Percentiles rank a stretch among this genome's conserved stretches.
These are phyloP conservation scores for Gymnocheta viridis DNA, from an alignment of 2,888 invertebrate species.

Conservation along the genomic window DNA sequence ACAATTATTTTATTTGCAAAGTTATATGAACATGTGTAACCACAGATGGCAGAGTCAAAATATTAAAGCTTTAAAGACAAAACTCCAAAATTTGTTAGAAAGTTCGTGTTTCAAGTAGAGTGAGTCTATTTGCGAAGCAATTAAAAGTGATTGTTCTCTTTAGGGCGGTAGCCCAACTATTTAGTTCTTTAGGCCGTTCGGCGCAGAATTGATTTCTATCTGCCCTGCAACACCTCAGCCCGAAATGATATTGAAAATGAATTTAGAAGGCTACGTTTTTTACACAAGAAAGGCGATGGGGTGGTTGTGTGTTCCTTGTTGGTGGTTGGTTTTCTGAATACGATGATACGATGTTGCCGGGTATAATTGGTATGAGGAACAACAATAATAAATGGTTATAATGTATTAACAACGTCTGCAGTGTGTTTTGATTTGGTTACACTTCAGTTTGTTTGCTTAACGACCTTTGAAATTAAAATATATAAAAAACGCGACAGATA, in stretches of 20 bases:
- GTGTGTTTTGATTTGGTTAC: slow-evolving; percentile 76
- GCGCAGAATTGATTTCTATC: too few relatives aligned
- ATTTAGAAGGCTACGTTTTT: slow-evolving; percentile 24
- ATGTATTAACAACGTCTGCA: slow-evolving; percentile 45
- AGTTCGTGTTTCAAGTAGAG: too few relatives aligned
- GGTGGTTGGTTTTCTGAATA: slow-evolving; percentile 6
- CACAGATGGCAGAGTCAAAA: too few relatives aligned
- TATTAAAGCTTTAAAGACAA: too few relatives aligned
- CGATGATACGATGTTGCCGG: background rate
- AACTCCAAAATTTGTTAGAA: too few relatives aligned
- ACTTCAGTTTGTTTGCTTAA: slow-evolving; percentile 81
- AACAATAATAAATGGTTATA: slow-evolving; percentile 41
- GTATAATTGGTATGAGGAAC: slow-evolving; percentile 1
- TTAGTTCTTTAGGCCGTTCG: too few relatives aligned
- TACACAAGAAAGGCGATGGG: background rate
- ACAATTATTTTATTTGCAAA: too few relatives aligned
- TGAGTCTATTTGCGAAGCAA: too few relatives aligned
- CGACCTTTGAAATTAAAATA: slow-evolving; percentile 80
- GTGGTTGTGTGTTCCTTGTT: background rate
- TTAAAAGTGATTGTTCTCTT: too few relatives aligned
- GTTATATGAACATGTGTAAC: too few relatives aligned
- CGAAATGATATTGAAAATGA: slow-evolving; percentile 28
- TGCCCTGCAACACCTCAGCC: too few relatives aligned
- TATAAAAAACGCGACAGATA: background rate
- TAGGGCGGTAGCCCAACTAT: too few relatives aligned